Conservation (phyloP, 2,113 vertebrate species). For the Nannospalax galili region DNA sequence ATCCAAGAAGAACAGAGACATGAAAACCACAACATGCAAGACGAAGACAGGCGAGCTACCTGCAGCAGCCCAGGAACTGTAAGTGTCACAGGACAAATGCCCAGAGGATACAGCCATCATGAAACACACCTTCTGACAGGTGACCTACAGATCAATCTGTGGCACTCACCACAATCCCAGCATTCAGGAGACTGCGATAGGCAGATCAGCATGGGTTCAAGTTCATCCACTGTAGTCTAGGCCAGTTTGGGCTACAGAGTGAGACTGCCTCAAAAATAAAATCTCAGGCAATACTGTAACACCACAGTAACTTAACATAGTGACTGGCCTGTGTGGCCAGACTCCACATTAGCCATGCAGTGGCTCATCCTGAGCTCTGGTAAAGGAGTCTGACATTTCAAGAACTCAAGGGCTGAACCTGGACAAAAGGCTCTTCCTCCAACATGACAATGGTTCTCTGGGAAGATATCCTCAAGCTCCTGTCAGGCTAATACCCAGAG, state of each 20-base stretch:
- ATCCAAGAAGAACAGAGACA: neutral
- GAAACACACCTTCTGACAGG: neutral
- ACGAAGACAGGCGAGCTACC: neutral
- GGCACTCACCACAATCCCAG: neutral
- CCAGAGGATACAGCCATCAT: neutral
- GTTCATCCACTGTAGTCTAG: neutral
- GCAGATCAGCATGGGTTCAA: neutral
- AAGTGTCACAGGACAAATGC: too few species aligned
- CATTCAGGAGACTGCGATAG: neutral
- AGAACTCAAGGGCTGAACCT: neutral
- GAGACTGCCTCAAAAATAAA: neutral
- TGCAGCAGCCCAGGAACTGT: neutral
- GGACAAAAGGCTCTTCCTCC: neutral
- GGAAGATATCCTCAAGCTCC: neutral
- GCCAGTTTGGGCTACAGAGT: neutral
- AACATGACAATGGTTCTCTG: accelerated
- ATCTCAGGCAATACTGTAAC: neutral
- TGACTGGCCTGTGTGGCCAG: neutral
- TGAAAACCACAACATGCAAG: accelerated
- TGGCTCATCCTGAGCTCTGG: neutral
- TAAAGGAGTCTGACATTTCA: neutral
- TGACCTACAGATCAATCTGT: too few species aligned
- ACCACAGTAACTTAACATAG: neutral
- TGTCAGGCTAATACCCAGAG: neutral
- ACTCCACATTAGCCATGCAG: accelerated